Base-by-base conservation (phyloP, 2,113 vertebrate species). In the Hydrochoerus hydrochaeris region DNA sequence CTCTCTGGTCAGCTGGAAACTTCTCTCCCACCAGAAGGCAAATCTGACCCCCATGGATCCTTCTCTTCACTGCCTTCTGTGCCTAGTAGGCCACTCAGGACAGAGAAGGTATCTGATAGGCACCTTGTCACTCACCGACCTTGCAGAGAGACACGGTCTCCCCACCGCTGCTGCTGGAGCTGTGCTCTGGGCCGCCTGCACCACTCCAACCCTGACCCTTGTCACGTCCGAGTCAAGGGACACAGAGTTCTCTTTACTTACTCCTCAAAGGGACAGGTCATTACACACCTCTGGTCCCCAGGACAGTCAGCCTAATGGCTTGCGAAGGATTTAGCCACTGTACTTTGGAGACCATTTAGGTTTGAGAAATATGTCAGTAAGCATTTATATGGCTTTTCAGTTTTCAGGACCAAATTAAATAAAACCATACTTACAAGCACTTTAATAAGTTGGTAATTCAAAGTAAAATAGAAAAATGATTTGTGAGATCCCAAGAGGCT, bases 141-240 rank as follows among this genome's bases (percentile, higher is more conserved):
- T 41, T 19, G 19, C 30, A 7, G 2, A 49, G 10, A 9, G 0
- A 30, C 32, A 54, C 16, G 4, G 1, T 3, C 14, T 10, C 41
- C n/a, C n/a, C 24, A 32, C 44, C 12, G 32, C 63, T 58, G 17
- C 20, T 13, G 24, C 3, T 28, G 30, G 19, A 13, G 44, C 17
- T 24, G 67, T 13, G 38, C 30, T 28, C 89, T 57, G 49, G 38
- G 46, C 52, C 1, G 3, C 12, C 7, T 16, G 38, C 2, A 1
- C 49, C 65, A 57, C 41, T 28, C 7, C 38, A 44, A 58, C 52
- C 24, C 38, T 60, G n/a, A 14, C 13, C 1, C 11, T n/a, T 26
- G 11, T 73, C 35, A 41, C 9, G 19, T 32, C 8, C 73, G 46
- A 35, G 10, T 22, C 57, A 77, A 1, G 11, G 11, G 24, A 17